Conservation (phyloP, 1,140 invertebrate genomes). For the Eciton burchellii region DNA sequence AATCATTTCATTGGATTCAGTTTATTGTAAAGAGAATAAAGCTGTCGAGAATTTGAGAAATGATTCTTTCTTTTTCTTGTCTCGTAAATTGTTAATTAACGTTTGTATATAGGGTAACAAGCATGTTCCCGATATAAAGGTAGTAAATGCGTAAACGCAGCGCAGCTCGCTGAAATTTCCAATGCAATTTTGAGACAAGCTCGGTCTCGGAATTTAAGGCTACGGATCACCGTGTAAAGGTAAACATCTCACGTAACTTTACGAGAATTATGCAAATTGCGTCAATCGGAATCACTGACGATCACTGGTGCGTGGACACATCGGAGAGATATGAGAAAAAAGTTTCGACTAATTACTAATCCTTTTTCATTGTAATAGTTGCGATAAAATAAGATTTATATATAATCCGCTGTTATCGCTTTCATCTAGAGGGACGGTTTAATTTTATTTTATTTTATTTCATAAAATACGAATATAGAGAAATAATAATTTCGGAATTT, state of each 20-base stretch:
- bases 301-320: no score
- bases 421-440: background rate
- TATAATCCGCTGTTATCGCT: background rate
- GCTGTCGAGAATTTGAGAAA: background rate
- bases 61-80: background rate
- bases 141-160: slow-evolving; percentile 7
- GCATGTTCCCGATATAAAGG: slow-evolving; percentile 14
- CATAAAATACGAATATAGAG: background rate
- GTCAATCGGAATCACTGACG: background rate
- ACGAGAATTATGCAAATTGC: slow-evolving; percentile 51
- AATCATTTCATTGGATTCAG: no score
- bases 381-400: background rate
- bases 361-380: slow-evolving; percentile 18
- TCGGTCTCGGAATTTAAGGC: slow-evolving; percentile 26
- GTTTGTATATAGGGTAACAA: background rate
- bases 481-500: slow-evolving; percentile 18
- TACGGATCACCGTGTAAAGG: slow-evolving; percentile 10
- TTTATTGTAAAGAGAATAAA: background rate
- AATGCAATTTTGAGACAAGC: slow-evolving; percentile 34
- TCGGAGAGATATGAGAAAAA: background rate
- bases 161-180: slow-evolving; percentile 6
- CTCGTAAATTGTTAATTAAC: slow-evolving; percentile 6
- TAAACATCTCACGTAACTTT: slow-evolving; percentile 33
- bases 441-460: no score
- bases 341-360: slow-evolving; percentile 20